phyloP scores from a whole-genome alignment of 2,888 invertebrate genomes.

The Lissocephala sabroskyi region DNA sequence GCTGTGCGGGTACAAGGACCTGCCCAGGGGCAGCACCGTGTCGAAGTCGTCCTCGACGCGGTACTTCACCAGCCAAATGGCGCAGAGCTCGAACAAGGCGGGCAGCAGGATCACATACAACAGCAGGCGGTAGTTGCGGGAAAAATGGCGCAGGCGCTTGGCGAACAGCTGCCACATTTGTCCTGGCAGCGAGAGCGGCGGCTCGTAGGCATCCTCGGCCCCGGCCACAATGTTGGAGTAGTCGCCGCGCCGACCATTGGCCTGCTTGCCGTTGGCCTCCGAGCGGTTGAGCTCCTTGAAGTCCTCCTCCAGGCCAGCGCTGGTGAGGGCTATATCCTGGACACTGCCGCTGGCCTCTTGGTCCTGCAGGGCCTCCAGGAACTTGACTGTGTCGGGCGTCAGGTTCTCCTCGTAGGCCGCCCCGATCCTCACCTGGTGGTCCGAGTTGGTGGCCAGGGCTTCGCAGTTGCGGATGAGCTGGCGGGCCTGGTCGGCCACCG shows the following conservation, averaged over 20 bases:
- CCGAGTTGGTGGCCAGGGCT: constrained; percentile 34
- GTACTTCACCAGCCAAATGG: constrained; percentile 81
- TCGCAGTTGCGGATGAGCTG: constrained; percentile 46
- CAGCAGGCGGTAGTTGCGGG: constrained; percentile 75
- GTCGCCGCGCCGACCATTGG: background rate
- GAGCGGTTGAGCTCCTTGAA: constrained; percentile 72
- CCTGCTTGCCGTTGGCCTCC: background rate
- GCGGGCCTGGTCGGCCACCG: constrained; percentile 44
- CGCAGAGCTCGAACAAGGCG: constrained; percentile 77
- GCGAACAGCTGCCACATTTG: constrained; percentile 74
- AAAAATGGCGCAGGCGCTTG: constrained; percentile 76
- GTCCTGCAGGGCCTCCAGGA: constrained; percentile 72
- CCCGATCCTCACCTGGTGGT: constrained; percentile 48
- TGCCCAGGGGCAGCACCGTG: constrained; percentile 73
- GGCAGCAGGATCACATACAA: constrained; percentile 77
- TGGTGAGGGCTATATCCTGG: constrained; percentile 75
- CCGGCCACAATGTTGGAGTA: constrained; percentile 33
- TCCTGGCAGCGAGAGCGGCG: constrained; percentile 32
- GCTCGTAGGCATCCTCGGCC: constrained; percentile 35
- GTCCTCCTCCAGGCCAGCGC: constrained; percentile 78
- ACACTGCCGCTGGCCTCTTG: constrained; percentile 67
- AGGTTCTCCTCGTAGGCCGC: constrained; percentile 53
- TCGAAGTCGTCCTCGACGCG: constrained; percentile 79
- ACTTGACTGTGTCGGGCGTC: constrained; percentile 40
- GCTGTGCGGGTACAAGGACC: constrained; percentile 74